Conservation (phyloP, 2,113 vertebrate species). For the Cyprinodon variegatus region DNA sequence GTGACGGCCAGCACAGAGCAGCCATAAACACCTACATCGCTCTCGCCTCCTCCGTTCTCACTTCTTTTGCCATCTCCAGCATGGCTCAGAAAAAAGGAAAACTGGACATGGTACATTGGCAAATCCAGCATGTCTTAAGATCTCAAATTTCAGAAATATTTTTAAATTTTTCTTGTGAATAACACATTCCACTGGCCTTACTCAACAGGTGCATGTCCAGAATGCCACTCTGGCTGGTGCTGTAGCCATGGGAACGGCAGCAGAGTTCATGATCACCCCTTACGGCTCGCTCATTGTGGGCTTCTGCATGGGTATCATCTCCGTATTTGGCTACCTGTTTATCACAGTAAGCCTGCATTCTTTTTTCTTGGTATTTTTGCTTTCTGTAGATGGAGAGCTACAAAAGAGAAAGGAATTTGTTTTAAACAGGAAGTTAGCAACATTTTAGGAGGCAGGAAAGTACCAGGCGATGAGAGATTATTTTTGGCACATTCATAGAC, state of each 20-base stretch:
- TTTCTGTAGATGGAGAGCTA: not conserved
- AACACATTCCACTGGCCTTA: not conserved
- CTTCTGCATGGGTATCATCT: constrained; percentile 87
- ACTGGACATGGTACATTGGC: constrained; percentile 88
- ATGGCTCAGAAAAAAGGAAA: constrained; percentile 88
- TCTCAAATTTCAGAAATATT: not conserved
- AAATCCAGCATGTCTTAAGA: not conserved
- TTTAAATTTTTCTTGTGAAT: not conserved
- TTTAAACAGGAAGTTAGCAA: not conserved
- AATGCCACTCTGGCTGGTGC: constrained; percentile 92
- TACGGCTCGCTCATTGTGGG: constrained; percentile 92
- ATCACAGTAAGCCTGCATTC: constrained; percentile 83
- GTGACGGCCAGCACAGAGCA: constrained; percentile 90
- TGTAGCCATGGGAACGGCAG: constrained; percentile 91
- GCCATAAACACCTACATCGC: constrained; percentile 94
- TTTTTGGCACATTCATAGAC: not conserved
- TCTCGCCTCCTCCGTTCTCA: constrained; percentile 87
- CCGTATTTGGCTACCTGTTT: constrained; percentile 88
- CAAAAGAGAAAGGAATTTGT: not conserved
- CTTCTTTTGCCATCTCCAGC: constrained; percentile 89
- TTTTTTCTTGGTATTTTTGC: not conserved
- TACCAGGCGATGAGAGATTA: not conserved
- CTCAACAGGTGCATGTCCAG: constrained; percentile 92
- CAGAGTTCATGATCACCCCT: constrained; percentile 92
- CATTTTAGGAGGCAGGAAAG: not conserved